Evolutionary conservation across 2,888 invertebrate species (phyloP), one percentile per base, ranked within the genome.

Genomic region (Lochmaea capreae): DNA sequence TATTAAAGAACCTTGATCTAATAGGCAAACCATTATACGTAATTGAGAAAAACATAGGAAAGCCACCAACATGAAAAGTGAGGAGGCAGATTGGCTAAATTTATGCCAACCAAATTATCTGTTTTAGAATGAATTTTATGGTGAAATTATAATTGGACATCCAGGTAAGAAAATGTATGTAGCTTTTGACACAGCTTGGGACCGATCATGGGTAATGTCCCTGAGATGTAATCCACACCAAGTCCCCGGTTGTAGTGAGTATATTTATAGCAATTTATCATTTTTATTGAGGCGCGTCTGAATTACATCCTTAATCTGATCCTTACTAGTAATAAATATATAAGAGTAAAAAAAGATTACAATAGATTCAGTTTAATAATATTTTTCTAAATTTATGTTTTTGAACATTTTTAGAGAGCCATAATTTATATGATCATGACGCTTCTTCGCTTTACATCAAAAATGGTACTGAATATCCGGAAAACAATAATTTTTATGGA

Each of bases 381-480:
- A 22, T 22, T 22, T 16, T 4, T 61, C 39, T 33, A 61, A 33
- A 61, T 43, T 18, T 16, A 26, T 39, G 10, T 33, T 42, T 43
- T 33, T 16, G 18, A 67, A 63, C 58, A 71, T 52, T 81, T 78
- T 33, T 77, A 93, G 93, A 89, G 84, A 85, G 92, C 16, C 93
- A 93, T 83, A 89, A 90, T 78, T 91, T 90, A 83, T 94, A 94
- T 85, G 91, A 94, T 84, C 89, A 91, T 74, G 85, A 86, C 0
- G 89, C 89, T 77, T 94, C 93, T 0, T 89, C 90, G n/a, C 90
- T 91, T 10, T 93, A 92, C 85, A 86, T 87, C 77, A 86, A 86
- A 65, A 91, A 93, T 86, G 93, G 92, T 42, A 90, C 89, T 12
- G 81, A 85, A 1, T 91, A 91, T 83, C 86, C 86, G 39, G 89